A percentile compares a stretch with the other conserved stretches of the same genome.
Conservation (phyloP, 2,888 invertebrate species). For the Reticulitermes lucifugus region DNA sequence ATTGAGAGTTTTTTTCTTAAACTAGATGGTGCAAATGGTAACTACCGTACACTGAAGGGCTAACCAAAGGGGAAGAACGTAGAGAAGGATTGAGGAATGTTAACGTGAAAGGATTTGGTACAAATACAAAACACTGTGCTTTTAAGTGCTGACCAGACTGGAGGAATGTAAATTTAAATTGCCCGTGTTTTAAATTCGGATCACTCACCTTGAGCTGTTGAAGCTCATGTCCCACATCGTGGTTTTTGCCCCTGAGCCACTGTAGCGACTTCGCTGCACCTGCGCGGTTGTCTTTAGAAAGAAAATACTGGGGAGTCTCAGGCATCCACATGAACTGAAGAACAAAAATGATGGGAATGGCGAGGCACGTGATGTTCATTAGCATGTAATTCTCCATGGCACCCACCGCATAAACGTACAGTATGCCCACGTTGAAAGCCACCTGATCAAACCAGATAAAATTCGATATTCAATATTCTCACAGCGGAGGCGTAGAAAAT, state of each 20-base stretch:
- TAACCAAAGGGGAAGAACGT: too few relatives aligned
- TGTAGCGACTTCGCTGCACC: slow-evolving; percentile 75
- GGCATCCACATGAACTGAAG: slow-evolving; percentile 78
- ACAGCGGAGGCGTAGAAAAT: not conserved
- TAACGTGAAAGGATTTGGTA: too few relatives aligned
- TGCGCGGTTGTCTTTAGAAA: slow-evolving; percentile 69
- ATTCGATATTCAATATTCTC: not conserved
- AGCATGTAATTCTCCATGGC: slow-evolving; percentile 75
- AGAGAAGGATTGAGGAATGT: too few relatives aligned
- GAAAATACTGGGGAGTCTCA: slow-evolving; percentile 80
- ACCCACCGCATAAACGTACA: slow-evolving; percentile 78
- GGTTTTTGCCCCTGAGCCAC: slow-evolving; percentile 73
- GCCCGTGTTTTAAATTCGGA: too few relatives aligned
- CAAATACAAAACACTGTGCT: too few relatives aligned
- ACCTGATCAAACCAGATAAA: slow-evolving; percentile 59
- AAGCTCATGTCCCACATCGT: slow-evolving; percentile 74
- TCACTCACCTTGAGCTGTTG: slow-evolving; percentile 68
- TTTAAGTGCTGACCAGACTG: too few relatives aligned
- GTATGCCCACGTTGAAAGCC: slow-evolving; percentile 74
- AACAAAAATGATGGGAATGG: slow-evolving; percentile 72
- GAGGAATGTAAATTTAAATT: too few relatives aligned
- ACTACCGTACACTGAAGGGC: too few relatives aligned
- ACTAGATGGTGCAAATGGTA: too few relatives aligned
- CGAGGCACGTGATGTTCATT: slow-evolving; percentile 72
- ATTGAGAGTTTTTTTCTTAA: too few relatives aligned